A percentile compares a stretch with the other conserved stretches of the same genome.
These are phyloP conservation scores for Cephus cinctus DNA, from an alignment of 1,140 invertebrate genomes.

Conservation along the genomic window DNA sequence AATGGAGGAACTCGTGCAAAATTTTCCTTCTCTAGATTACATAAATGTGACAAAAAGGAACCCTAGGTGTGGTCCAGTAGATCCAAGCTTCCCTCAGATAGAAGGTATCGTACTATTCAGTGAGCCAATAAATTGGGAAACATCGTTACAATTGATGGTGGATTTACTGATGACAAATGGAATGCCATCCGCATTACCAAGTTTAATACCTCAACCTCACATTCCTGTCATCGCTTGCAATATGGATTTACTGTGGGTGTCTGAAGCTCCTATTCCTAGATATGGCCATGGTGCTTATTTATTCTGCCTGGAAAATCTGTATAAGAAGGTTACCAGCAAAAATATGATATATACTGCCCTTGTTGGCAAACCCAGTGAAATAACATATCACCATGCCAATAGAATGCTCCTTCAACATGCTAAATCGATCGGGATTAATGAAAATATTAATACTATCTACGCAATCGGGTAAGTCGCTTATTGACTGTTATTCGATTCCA, in stretches of 20 bases:
- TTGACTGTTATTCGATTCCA: background rate
- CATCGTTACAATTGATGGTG: constrained; percentile 63
- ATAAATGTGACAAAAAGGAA: constrained; percentile 65
- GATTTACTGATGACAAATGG: constrained; percentile 72
- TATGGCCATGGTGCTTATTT: constrained; percentile 71
- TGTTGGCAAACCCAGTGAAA: constrained; percentile 67
- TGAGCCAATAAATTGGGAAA: constrained; percentile 67
- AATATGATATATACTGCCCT: constrained; percentile 63
- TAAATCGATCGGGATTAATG: constrained; percentile 50
- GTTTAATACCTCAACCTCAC: constrained; percentile 59
- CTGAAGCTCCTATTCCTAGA: constrained; percentile 64
- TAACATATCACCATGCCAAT: constrained; percentile 68
- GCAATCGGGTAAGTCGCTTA: constrained; percentile 59
- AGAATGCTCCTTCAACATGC: constrained; percentile 60
- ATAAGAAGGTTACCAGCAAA: constrained; percentile 66
- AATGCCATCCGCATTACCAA: constrained; percentile 47
- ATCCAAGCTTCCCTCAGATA: constrained; percentile 56
- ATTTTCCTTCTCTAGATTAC: constrained; percentile 69
- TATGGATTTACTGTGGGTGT: constrained; percentile 71
- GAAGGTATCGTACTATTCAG: constrained; percentile 65
- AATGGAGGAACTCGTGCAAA: constrained; percentile 62
- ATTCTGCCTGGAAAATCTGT: constrained; percentile 65
- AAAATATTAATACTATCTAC: constrained; percentile 59
- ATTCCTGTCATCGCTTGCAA: constrained; percentile 69
- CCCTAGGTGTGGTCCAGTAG: constrained; percentile 55